A percentile compares a stretch with the other conserved stretches of the same genome.
These are phyloP conservation scores for Cynaeus angustus DNA, from an alignment of 2,888 invertebrate genomes.

Conservation along the genomic window DNA sequence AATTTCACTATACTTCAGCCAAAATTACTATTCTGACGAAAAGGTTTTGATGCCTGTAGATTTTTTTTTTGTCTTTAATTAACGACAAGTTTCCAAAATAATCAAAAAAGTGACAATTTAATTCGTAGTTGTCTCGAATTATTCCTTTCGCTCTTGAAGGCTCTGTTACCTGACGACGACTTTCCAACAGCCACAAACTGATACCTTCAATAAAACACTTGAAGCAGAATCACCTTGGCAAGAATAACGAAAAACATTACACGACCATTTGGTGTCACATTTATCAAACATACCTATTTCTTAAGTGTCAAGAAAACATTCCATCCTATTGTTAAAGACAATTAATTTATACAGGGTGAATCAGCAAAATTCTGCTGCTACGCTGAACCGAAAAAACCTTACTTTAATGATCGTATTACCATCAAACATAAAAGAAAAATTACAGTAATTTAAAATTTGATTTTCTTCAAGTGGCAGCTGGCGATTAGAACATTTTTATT, in stretches of 20 bases:
- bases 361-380: conserved; percentile 16
- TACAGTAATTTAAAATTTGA: conserved; percentile 12
- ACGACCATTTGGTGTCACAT: conserved; percentile 36
- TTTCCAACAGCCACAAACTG: conserved; percentile 12
- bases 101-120: no score
- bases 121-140: no score
- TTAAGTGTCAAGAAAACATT: conserved; percentile 42
- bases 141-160: background rate
- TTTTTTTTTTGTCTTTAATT: no score
- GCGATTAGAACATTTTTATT: conserved; percentile 1
- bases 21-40: no score
- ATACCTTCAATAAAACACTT: conserved; percentile 38
- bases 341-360: conserved; percentile 37
- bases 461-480: conserved; percentile 6
- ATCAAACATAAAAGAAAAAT: conserved; percentile 1
- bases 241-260: conserved; percentile 39
- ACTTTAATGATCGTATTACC: conserved; percentile 9
- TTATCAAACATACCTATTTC: conserved; percentile 38
- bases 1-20: no score
- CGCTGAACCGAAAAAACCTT: conserved; percentile 14
- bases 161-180: conserved; percentile 24
- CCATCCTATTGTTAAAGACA: conserved; percentile 31
- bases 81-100: no score
- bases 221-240: conserved; percentile 34
- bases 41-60: no score